A percentile compares a stretch with the other conserved stretches of the same genome.
Conservation (phyloP, 1,140 invertebrate species). For the Anastatus disparis region DNA sequence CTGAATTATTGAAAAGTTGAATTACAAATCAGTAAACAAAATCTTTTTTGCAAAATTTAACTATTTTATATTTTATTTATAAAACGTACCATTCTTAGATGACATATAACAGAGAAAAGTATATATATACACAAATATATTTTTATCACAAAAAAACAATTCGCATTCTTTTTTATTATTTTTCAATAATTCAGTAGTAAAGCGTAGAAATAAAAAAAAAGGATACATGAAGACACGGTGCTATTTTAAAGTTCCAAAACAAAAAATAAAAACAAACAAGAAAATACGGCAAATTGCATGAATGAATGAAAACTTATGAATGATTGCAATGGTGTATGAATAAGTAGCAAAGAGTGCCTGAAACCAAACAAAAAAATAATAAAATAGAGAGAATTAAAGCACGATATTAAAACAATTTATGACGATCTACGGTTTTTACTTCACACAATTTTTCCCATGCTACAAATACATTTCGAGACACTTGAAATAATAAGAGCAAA, state of each 20-base stretch:
- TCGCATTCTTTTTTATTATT: conserved; percentile 13
- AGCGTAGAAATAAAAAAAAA: conserved; percentile 13
- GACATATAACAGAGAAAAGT: background rate
- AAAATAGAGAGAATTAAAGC: conserved; percentile 22
- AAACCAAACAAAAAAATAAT: conserved; percentile 16
- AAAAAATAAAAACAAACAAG: conserved; percentile 40
- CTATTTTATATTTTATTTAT: conserved; percentile 3
- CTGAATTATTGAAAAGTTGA: conserved; percentile 25
- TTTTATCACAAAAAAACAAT: background rate
- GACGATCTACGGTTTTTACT: conserved; percentile 25
- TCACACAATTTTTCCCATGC: conserved; percentile 35
- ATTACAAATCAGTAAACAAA: conserved; percentile 8
- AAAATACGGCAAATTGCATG: conserved; percentile 27
- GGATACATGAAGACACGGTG: conserved; percentile 59
- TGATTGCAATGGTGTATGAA: conserved; percentile 35
- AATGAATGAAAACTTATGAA: conserved; percentile 41
- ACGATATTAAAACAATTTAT: conserved; percentile 6
- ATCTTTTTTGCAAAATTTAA: background rate
- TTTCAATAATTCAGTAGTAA: conserved; percentile 21
- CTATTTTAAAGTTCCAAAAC: conserved; percentile 62
- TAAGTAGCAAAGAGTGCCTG: conserved; percentile 37
- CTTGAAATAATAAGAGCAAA: conserved; percentile 35
- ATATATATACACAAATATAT: background rate
- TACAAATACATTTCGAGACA: conserved; percentile 32
- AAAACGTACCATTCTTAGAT: background rate